A percentile compares a stretch with the other conserved stretches of the same genome.
Conservation (phyloP, 1,140 invertebrate species). For the Paraescarpia echinospica region DNA sequence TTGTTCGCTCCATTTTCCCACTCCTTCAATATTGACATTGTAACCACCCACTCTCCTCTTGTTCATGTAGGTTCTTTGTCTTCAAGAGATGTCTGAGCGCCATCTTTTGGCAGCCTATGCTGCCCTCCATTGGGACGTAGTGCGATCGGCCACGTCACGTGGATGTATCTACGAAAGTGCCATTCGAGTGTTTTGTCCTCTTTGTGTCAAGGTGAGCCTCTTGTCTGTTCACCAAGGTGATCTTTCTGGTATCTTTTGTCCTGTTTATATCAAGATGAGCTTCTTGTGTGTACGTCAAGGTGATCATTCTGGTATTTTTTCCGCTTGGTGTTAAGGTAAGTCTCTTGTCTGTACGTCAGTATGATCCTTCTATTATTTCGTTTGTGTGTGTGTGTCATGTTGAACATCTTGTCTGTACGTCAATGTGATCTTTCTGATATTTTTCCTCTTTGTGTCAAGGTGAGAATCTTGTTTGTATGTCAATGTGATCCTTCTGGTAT, state of each 20-base stretch:
- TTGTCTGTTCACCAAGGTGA: no score
- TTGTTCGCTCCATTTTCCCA: no score
- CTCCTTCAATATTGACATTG: no score
- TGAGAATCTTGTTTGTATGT: not conserved
- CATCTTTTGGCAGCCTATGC: conserved; percentile 31
- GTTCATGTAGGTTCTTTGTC: not conserved
- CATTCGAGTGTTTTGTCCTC: not conserved
- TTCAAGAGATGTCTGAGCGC: not conserved
- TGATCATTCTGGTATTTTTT: not conserved
- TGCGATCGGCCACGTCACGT: conserved; percentile 18
- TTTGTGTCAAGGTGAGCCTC: not conserved
- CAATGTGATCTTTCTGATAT: not conserved
- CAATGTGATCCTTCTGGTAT: no score
- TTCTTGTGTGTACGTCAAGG: no score
- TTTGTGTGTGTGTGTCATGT: no score
- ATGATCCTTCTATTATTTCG: no score
- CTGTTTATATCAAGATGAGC: no score
- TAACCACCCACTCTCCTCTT: not conserved
- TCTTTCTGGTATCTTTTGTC: no score
- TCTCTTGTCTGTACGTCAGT: no score
- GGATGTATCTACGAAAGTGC: conserved; percentile 20
- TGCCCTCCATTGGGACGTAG: conserved; percentile 29
- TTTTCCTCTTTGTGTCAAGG: not conserved
- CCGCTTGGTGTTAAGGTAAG: not conserved
- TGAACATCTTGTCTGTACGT: no score